Evolutionary conservation across 1,140 invertebrate species (phyloP).

Genomic region (Aphelinus certus): DNA sequence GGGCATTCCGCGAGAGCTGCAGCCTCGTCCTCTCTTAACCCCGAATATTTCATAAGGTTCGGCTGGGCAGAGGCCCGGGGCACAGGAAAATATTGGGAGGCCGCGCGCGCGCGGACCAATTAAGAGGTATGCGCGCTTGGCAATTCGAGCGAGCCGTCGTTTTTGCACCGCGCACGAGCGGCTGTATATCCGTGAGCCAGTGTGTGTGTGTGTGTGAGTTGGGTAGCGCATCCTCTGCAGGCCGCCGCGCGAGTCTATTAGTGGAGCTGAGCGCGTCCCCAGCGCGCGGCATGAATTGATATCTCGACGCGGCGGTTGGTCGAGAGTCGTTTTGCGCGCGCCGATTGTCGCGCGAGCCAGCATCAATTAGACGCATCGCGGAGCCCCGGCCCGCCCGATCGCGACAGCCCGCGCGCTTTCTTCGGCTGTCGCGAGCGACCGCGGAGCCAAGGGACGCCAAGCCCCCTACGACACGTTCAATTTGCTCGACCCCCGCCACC

Average conservation of each 20-base stretch:
- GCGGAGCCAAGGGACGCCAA: no score
- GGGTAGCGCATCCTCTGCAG: background rate
- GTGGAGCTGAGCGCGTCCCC: background rate
- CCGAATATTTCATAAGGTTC: no score
- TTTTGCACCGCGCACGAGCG: no score
- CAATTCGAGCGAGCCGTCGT: background rate
- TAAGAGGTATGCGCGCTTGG: constrained; percentile 36
- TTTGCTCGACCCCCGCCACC: no score
- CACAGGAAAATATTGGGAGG: background rate
- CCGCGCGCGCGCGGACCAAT: constrained; percentile 11
- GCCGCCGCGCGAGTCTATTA: constrained; percentile 20
- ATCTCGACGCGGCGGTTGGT: constrained; percentile 29
- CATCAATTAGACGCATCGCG: constrained; percentile 22
- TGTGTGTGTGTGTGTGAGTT: no score
- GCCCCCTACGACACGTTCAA: no score
- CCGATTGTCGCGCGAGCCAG: constrained; percentile 20
- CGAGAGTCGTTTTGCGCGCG: constrained; percentile 3
- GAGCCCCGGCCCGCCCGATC: no score
- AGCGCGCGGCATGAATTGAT: constrained; percentile 21
- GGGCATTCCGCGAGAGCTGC: no score
- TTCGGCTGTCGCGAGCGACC: no score
- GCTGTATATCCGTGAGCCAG: no score
- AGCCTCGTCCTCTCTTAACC: no score
- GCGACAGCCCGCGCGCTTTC: no score
- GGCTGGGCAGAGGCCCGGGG: background rate